These are phyloP conservation scores for Centrocercus urophasianus DNA, from an alignment of 2,113 vertebrate genomes.

Conservation along the genomic window DNA sequence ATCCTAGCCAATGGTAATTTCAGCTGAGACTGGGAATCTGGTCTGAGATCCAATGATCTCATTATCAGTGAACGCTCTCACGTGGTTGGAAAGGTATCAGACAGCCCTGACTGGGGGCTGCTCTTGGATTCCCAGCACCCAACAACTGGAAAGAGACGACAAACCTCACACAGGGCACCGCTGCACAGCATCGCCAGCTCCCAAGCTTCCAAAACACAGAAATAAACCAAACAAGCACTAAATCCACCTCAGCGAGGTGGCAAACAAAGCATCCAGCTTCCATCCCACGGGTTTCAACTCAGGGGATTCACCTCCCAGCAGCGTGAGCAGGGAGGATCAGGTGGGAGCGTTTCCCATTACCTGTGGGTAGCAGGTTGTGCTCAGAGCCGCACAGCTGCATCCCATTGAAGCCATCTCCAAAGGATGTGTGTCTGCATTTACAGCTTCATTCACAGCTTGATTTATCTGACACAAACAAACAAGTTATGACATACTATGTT, in stretches of 20 bases:
- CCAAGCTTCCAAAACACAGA: not conserved
- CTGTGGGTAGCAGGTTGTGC: not conserved
- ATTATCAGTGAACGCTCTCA: not conserved
- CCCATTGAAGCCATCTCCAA: not conserved
- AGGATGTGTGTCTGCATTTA: not conserved
- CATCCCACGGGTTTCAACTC: rapidly evolving
- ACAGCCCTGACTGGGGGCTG: not conserved
- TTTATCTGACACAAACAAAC: not conserved
- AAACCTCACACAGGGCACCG: no score
- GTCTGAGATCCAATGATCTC: not conserved
- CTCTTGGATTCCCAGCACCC: no score
- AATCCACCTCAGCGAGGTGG: not conserved
- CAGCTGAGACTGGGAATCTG: not conserved
- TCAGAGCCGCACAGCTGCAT: not conserved
- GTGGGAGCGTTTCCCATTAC: not conserved
- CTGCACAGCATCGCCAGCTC: not conserved
- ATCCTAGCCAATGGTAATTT: not conserved
- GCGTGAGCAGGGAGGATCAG: rapidly evolving
- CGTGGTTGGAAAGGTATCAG: rapidly evolving
- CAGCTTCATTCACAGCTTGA: not conserved
- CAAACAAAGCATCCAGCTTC: not conserved
- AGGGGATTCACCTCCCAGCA: rapidly evolving
- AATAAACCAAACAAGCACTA: not conserved
- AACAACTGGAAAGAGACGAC: no score
- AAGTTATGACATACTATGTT: not conserved